Base-by-base conservation (phyloP, 2,888 invertebrate genomes). In the Creontiades dilutus region DNA sequence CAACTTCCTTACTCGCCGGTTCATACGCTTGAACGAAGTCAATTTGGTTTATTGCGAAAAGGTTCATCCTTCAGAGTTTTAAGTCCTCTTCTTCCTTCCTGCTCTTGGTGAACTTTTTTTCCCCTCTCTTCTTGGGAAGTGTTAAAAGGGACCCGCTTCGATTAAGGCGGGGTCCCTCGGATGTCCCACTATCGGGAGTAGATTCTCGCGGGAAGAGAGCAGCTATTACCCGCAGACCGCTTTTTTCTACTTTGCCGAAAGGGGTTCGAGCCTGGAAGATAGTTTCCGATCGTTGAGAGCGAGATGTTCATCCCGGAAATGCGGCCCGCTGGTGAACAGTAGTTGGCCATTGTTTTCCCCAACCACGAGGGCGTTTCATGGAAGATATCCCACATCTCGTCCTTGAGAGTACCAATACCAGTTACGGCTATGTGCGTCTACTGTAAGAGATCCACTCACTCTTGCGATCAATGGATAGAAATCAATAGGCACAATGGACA, bases 1-100 rank as follows among this genome's bases (percentile, higher is more conserved):
- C 23, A 68, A 68, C 23, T 68, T 68, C 68, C 68, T 68, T 68
- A 23, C 68, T 68, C 23, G 19, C 68, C 68, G 68, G 19, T 68
- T 68, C 23, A 68, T 68, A 68, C 68, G 68, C 68, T 68, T 13
- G 23, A 68, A 12, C 68, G 27, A 68, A 68, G 68, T 68, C 68
- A 68, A 68, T 68, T 68, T 68, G 68, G 68, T 68, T 68, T 68
- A 68, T 68, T 68, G 68, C 68, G 27, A 68, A 68, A 68, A 23
- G 68, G 23, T 68, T 68, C 68, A 68, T 27, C 68, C 68, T 68
- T 68, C 13, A 27, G 68, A 68, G 68, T 68, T 68, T 68, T 23
- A 9, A 23, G 9, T 19, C n/a, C 61, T 61, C 61, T 61, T 61
- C 61, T 4, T 13, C 68, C 68, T 68, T 37, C 7, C 68, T 68